phyloP scores from a whole-genome alignment of 2,797 vertebrate genomes.

The Argentina silus region DNA sequence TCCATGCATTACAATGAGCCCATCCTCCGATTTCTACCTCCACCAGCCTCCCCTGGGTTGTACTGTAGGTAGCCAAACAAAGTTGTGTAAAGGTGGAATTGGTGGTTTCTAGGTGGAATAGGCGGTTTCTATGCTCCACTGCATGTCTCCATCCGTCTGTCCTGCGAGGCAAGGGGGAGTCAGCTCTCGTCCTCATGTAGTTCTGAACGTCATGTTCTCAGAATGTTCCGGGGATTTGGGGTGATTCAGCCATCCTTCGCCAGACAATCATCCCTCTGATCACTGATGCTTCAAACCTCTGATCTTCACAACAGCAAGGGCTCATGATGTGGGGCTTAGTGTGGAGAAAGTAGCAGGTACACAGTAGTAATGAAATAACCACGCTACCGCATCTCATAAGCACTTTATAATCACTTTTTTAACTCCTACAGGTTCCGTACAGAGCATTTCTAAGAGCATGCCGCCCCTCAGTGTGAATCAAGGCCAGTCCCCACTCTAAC shows the following conservation, averaged over 20 bases:
- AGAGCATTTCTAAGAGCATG: background rate
- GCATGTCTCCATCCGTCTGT: background rate
- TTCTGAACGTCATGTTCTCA: background rate
- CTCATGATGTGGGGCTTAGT: background rate
- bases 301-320: background rate
- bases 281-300: background rate
- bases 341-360: background rate
- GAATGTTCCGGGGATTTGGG: background rate
- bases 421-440: no score
- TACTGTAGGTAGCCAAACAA: background rate
- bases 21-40: no score
- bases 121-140: background rate
- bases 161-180: background rate
- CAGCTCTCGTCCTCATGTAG: background rate
- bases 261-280: background rate
- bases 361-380: no score
- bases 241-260: background rate
- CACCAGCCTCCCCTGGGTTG: no score
- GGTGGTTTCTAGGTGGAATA: background rate
- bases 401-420: no score
- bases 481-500: constrained; percentile 10
- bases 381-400: no score
- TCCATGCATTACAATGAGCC: no score
- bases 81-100: background rate
- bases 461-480: background rate